A percentile compares a stretch with the other conserved stretches of the same genome.
phyloP scores from a whole-genome alignment of 2,888 invertebrate species.

The Elgonia sp. region DNA sequence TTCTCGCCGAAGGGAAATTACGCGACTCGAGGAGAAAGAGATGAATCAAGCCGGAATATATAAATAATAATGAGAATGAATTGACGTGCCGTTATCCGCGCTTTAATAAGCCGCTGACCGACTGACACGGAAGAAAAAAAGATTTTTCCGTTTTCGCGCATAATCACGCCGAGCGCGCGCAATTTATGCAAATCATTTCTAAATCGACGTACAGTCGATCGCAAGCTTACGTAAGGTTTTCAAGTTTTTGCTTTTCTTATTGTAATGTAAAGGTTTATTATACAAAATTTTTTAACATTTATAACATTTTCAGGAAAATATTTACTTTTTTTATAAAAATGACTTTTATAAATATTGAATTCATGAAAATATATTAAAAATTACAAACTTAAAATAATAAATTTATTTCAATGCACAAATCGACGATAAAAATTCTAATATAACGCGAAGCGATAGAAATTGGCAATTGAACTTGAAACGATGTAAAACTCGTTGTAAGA shows the following conservation, averaged over 20 bases:
- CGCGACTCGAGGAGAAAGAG: conserved; percentile 66
- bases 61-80: conserved; percentile 80
- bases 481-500: conserved; percentile 1
- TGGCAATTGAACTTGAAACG: background rate
- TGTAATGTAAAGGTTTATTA: background rate
- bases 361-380: too few species aligned
- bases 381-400: too few species aligned
- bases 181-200: conserved; percentile 63
- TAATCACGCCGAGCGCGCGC: conserved; percentile 39
- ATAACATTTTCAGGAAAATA: too few species aligned
- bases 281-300: too few species aligned
- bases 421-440: background rate
- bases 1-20: conserved; percentile 72
- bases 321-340: too few species aligned
- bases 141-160: conserved; percentile 62
- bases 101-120: conserved; percentile 75
- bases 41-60: conserved; percentile 76
- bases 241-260: conserved; percentile 16
- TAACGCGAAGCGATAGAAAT: too few species aligned
- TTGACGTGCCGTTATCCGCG: conserved; percentile 73
- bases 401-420: too few species aligned
- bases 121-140: conserved; percentile 66
- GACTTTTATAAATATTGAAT: background rate
- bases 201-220: conserved; percentile 36
- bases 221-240: conserved; percentile 18